Conservation (phyloP, 2,797 vertebrate genomes). For the Heliangelus exortis region DNA sequence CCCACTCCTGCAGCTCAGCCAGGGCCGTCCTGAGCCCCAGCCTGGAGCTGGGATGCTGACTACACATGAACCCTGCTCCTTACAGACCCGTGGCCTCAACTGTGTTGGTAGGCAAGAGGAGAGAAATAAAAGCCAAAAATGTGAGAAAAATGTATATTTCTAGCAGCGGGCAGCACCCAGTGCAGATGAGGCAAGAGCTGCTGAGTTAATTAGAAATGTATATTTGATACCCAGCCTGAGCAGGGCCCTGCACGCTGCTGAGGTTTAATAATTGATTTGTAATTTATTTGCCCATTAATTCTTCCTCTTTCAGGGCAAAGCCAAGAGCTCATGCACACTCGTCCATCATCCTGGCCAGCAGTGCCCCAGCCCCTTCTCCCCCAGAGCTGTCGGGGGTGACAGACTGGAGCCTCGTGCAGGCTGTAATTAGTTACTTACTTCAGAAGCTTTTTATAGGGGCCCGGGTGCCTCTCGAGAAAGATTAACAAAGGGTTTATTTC, state of each 20-base stretch:
- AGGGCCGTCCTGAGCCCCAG: not conserved
- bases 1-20: not conserved
- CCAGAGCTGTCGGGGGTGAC: conserved; percentile 55
- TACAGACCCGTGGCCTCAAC: not conserved
- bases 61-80: not conserved
- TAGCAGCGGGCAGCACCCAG: conserved; percentile 17
- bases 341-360: conserved; percentile 47
- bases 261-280: conserved; percentile 72
- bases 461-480: conserved; percentile 36
- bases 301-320: conserved; percentile 21
- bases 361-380: conserved; percentile 24
- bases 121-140: not conserved
- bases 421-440: conserved; percentile 59
- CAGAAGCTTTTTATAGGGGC: conserved; percentile 44
- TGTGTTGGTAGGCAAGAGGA: not conserved
- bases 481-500: conserved; percentile 65
- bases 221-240: conserved; percentile 31
- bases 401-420: conserved; percentile 39
- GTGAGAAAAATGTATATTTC: not conserved
- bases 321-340: not conserved
- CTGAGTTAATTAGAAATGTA: conserved; percentile 68
- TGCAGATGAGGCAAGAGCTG: not conserved
- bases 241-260: not conserved
- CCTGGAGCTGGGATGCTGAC: not conserved
- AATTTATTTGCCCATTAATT: conserved; percentile 74